These are phyloP conservation scores for Aphaenogaster floridana DNA, from an alignment of 1,140 invertebrate species.

Conservation along the genomic window DNA sequence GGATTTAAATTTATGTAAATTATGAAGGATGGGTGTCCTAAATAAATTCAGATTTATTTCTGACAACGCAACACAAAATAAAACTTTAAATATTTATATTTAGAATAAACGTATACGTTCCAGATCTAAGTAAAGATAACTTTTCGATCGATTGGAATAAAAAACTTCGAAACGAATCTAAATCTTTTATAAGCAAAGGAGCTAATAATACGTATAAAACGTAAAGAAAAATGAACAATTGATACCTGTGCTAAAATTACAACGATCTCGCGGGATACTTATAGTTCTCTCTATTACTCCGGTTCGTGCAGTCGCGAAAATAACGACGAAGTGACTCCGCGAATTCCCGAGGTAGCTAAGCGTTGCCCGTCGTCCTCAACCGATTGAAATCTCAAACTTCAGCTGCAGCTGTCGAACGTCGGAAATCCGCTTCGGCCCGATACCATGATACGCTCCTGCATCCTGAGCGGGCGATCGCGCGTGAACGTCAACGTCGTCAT, in stretches of 20 bases:
- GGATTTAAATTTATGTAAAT: background rate
- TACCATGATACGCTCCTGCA: conserved; percentile 46
- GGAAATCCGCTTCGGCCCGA: conserved; percentile 22
- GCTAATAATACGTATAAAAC: background rate
- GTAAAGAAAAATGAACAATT: too few species aligned
- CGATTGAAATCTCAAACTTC: conserved; percentile 14
- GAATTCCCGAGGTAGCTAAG: background rate
- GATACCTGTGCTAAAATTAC: background rate
- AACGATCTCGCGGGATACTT: background rate
- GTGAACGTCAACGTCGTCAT: conserved; percentile 36
- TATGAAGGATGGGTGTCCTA: background rate
- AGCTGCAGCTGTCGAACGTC: conserved; percentile 29
- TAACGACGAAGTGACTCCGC: conserved; percentile 49
- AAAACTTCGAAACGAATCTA: background rate
- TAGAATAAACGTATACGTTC: background rate
- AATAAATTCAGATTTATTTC: background rate
- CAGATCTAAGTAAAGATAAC: background rate
- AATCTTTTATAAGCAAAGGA: background rate
- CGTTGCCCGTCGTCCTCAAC: background rate
- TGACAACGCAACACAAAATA: background rate
- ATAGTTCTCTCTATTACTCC: background rate
- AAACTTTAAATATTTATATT: background rate
- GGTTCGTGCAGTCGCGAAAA: background rate
- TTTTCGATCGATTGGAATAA: background rate
- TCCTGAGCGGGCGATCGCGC: background rate